These are phyloP conservation scores for Bombus waltoni DNA, from an alignment of 1,140 invertebrate genomes.

Conservation along the genomic window DNA sequence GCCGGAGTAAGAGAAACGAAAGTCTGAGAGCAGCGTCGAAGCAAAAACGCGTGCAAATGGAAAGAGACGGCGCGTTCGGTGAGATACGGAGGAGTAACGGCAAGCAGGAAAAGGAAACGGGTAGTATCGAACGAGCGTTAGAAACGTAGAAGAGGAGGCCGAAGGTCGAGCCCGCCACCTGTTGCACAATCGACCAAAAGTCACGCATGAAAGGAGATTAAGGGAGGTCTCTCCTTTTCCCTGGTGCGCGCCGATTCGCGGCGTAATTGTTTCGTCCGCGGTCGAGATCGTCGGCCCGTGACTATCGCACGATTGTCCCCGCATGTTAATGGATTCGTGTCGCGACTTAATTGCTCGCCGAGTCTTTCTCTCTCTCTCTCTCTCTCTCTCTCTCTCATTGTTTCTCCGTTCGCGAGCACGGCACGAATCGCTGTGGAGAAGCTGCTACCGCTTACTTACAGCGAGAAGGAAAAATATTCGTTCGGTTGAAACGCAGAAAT, in stretches of 20 bases:
- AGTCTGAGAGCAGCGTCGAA: too few relatives aligned
- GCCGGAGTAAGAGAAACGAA: too few relatives aligned
- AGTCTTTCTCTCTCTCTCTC: neutral
- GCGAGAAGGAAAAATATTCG: too few relatives aligned
- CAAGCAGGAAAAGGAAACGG: conserved; percentile 13
- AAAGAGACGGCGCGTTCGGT: neutral
- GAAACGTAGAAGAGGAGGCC: conserved; percentile 14
- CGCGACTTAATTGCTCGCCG: neutral
- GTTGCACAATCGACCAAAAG: conserved; percentile 66
- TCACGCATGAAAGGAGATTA: conserved; percentile 66
- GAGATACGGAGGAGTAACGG: neutral
- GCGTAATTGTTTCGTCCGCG: conserved; percentile 25
- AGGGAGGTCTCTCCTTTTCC: conserved; percentile 37
- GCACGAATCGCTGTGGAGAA: too few relatives aligned
- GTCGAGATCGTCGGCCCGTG: conserved; percentile 16
- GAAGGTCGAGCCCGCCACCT: conserved; percentile 64
- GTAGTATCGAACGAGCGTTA: conserved; percentile 22
- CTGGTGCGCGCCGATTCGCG: conserved; percentile 7
- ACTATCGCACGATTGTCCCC: conserved; percentile 28
- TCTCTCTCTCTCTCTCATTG: neutral
- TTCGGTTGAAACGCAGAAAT: too few relatives aligned
- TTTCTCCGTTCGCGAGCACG: too few relatives aligned
- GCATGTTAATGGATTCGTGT: conserved; percentile 21
- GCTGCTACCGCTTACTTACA: too few relatives aligned
- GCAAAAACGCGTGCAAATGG: neutral